Conservation (phyloP, 2,797 vertebrate genomes). For the Carcharodon carcharias region DNA sequence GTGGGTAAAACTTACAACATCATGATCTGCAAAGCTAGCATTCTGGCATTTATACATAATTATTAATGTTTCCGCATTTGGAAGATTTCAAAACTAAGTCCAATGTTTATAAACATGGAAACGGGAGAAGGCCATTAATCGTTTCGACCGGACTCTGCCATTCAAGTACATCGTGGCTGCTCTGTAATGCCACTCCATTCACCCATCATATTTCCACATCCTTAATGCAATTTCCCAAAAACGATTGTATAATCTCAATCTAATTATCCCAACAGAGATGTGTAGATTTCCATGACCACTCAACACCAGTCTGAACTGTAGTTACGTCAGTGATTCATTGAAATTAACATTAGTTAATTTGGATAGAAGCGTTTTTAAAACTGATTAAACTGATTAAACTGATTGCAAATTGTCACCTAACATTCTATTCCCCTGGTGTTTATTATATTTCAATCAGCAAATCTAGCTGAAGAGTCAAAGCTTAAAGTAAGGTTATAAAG, state of each 20-base stretch:
- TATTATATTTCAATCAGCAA: not conserved
- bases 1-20: not conserved
- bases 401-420: not conserved
- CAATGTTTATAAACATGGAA: not conserved
- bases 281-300: not conserved
- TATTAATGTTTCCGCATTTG: not conserved
- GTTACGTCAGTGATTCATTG: not conserved
- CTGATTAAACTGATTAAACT: too few species aligned
- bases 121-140: not conserved
- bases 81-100: not conserved
- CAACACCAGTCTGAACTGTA: too few species aligned
- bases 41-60: not conserved
- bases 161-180: not conserved
- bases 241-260: not conserved
- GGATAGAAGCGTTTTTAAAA: too few species aligned
- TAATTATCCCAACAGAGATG: not conserved
- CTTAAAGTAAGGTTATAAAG: not conserved
- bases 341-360: too few species aligned
- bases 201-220: too few species aligned
- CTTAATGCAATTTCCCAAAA: not conserved
- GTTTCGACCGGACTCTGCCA: not conserved
- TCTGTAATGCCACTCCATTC: not conserved
- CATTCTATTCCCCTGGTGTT: not conserved
- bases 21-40: not conserved
- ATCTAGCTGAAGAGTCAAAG: not conserved